Percentiles rank a stretch among this genome's conserved stretches.
These are phyloP conservation scores for Dasypus novemcinctus DNA, from an alignment of 2,113 vertebrate genomes.

Conservation along the genomic window DNA sequence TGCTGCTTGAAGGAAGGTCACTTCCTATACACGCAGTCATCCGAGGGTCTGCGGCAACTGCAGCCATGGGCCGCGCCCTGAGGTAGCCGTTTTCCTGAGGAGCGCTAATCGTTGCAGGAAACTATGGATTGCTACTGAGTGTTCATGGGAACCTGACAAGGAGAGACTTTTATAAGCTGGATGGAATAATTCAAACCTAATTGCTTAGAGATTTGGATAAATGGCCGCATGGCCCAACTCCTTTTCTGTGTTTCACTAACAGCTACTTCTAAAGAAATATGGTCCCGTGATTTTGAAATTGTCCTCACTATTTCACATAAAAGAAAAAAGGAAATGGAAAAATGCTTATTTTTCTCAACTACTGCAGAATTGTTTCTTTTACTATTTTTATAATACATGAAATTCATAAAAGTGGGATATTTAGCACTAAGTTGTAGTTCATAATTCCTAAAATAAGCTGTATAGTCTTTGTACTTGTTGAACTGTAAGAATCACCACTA, in stretches of 20 bases:
- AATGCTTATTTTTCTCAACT: constrained; percentile 30
- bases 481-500: constrained; percentile 6
- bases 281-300: constrained; percentile 54
- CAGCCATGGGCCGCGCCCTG: not conserved
- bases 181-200: constrained; percentile 34
- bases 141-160: not conserved
- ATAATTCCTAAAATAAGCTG: constrained; percentile 14
- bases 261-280: constrained; percentile 56
- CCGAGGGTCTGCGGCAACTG: not conserved
- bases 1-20: not conserved
- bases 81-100: constrained; percentile 65
- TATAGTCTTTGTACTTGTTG: not conserved
- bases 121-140: not conserved
- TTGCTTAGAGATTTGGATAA: constrained; percentile 40
- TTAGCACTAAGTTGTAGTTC: constrained; percentile 32
- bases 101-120: not conserved
- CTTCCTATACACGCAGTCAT: not conserved
- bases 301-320: not conserved
- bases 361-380: constrained; percentile 24
- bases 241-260: constrained; percentile 33
- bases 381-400: constrained; percentile 13
- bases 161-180: constrained; percentile 4
- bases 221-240: not conserved
- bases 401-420: constrained; percentile 38
- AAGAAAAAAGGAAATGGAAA: not conserved